Evolutionary conservation across 2,888 invertebrate genomes (phyloP), one percentile per base, ranked within the genome.

Genomic region (Aspidiotus destructor): DNA sequence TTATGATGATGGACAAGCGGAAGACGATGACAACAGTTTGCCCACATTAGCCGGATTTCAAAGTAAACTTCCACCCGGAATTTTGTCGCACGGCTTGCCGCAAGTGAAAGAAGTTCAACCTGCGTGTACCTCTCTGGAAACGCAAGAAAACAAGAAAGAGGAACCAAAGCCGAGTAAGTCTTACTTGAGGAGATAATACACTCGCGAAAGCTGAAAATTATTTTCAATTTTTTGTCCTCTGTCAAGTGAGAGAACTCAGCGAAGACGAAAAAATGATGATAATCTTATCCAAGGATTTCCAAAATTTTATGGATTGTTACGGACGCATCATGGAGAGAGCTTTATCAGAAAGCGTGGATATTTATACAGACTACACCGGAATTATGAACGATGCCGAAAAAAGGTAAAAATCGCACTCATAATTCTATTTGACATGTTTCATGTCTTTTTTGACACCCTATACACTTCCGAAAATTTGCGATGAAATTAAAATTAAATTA

Each of bases 211-310:
- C 15, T 2, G 17, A 54, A 5, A 54, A 44, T 10, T 1, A 55
- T 15, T 17, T 11, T 28, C 8, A 48, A 52, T 28, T 41, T 28
- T 41, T 57, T 48, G 41, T 57, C 48, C 8, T 16, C 7, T 60
- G 60, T 73, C 15, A 75, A 87, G 87, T 89, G 70, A 84, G 88
- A 73, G 96, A 97, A 80, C 82, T 97, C 72, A 95, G 92, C 75
- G 95, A 95, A 75, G 97, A 97, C 76, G 95, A 97, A 79, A 95
- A 94, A 78, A 89, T 93, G 77, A 93, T 93, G 83, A 92, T 97
- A 67, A 86, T 96, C 77, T 81, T 93, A 75, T 90, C 92, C 17
- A 89, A 94, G 76, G 92, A 93, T 76, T 99, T 98, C 80, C 90
- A 92, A 80, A 84, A 86, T 73, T 99, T 98, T 80, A 86, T 99